A percentile compares a stretch with the other conserved stretches of the same genome.
These are phyloP conservation scores for Charadrius vociferus DNA, from an alignment of 2,113 vertebrate genomes.

Conservation along the genomic window DNA sequence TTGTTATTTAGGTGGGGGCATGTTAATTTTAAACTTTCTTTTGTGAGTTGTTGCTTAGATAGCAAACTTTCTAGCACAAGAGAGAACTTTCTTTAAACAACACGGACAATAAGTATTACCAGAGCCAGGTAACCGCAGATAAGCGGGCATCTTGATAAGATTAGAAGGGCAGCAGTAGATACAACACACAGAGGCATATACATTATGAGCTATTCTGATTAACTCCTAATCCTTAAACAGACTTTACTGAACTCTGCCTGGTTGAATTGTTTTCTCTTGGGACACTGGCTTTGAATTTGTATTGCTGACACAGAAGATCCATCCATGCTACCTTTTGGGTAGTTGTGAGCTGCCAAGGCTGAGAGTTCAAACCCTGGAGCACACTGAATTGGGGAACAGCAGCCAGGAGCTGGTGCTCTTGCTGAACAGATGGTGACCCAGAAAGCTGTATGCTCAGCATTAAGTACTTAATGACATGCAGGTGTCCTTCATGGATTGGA, in stretches of 20 bases:
- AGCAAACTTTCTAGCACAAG: neutral
- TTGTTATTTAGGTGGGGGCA: neutral
- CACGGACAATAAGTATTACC: neutral
- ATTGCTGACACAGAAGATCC: neutral
- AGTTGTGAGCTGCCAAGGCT: neutral
- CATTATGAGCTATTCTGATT: neutral
- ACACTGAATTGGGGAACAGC: neutral
- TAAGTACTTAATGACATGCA: constrained; percentile 61
- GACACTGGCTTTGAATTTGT: neutral
- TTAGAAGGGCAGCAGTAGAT: neutral
- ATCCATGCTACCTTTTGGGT: neutral
- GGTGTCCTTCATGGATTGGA: constrained; percentile 41
- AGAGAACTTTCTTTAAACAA: neutral
- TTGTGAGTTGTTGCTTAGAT: neutral
- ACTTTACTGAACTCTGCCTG: neutral
- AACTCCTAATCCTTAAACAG: neutral
- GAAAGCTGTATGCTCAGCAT: constrained; percentile 52
- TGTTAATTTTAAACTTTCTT: neutral
- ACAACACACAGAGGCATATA: neutral
- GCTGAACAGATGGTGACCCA: constrained; percentile 65
- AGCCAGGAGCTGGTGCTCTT: constrained; percentile 3
- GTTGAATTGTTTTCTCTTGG: neutral
- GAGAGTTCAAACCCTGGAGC: constrained; percentile 13
- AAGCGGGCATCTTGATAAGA: neutral
- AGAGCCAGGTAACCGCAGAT: neutral